phyloP scores from a whole-genome alignment of 2,888 invertebrate genomes.

The Silvanus unidentatus region DNA sequence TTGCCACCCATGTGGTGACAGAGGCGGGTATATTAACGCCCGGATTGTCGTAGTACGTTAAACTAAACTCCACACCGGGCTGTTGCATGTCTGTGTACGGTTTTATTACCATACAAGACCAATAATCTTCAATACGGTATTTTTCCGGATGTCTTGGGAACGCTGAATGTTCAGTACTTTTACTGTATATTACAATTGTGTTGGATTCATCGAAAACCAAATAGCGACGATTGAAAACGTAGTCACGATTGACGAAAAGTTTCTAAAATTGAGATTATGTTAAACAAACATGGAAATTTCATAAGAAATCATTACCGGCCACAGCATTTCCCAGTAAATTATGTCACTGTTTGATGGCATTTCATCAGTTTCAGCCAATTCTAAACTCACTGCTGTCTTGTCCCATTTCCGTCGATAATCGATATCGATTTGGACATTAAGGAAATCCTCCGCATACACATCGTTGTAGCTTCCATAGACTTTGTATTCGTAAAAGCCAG shows the following conservation, averaged over 20 bases:
- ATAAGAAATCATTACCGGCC: conserved; percentile 61
- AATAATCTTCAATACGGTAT: conserved; percentile 72
- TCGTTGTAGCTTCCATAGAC: conserved; percentile 79
- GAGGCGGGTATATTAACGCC: conserved; percentile 69
- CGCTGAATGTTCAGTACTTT: conserved; percentile 62
- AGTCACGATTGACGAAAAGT: conserved; percentile 79
- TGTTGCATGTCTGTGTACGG: conserved; percentile 57
- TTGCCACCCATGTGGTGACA: conserved; percentile 68
- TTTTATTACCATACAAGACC: conserved; percentile 82
- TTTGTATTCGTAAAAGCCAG: conserved; percentile 75
- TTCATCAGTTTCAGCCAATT: conserved; percentile 63
- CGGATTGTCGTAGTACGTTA: conserved; percentile 86
- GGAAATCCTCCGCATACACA: conserved; percentile 70
- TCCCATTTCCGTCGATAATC: conserved; percentile 78
- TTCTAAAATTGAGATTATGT: conserved; percentile 50
- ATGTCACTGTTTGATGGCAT: conserved; percentile 60
- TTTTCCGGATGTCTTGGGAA: conserved; percentile 63
- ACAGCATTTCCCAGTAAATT: conserved; percentile 83
- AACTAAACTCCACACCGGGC: conserved; percentile 71
- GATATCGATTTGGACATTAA: conserved; percentile 76
- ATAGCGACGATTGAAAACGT: conserved; percentile 73
- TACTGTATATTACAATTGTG: conserved; percentile 60
- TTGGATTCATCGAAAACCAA: conserved; percentile 53
- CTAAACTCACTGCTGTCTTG: conserved; percentile 64
- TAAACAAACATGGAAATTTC: background rate